phyloP scores from a whole-genome alignment of 2,797 vertebrate species.

The Parauchenoglanis ngamensis region DNA sequence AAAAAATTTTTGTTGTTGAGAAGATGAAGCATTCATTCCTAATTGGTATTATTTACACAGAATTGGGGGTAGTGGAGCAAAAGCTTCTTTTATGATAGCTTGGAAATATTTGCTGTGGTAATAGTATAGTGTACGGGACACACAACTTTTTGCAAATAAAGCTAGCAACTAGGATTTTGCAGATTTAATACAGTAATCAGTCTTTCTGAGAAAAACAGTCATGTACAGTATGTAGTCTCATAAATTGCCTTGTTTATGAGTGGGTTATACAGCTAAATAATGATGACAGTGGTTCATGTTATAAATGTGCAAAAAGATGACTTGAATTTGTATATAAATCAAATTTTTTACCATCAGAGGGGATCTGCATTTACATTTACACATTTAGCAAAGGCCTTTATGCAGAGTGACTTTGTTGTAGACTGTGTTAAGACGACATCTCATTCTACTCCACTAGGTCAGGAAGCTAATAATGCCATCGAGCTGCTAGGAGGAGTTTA shows the following conservation, averaged over 20 bases:
- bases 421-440: neutral
- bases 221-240: too few species aligned
- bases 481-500: neutral
- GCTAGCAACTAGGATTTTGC: neutral
- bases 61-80: neutral
- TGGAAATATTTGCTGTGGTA: neutral
- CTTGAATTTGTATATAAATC: neutral
- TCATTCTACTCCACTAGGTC: neutral
- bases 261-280: too few species aligned
- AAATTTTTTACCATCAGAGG: neutral
- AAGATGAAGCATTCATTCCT: neutral
- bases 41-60: neutral
- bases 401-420: neutral
- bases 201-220: neutral
- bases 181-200: neutral
- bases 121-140: neutral
- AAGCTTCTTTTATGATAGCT: neutral
- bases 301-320: neutral
- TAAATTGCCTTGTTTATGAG: too few species aligned
- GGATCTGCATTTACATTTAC: neutral
- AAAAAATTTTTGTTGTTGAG: neutral
- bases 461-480: neutral
- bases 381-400: neutral
- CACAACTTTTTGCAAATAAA: neutral
- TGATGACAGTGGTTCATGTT: neutral